Evolutionary conservation across 2,888 invertebrate genomes (phyloP), one percentile per base, ranked within the genome.

Genomic region (Drosophila mayaguana): DNA sequence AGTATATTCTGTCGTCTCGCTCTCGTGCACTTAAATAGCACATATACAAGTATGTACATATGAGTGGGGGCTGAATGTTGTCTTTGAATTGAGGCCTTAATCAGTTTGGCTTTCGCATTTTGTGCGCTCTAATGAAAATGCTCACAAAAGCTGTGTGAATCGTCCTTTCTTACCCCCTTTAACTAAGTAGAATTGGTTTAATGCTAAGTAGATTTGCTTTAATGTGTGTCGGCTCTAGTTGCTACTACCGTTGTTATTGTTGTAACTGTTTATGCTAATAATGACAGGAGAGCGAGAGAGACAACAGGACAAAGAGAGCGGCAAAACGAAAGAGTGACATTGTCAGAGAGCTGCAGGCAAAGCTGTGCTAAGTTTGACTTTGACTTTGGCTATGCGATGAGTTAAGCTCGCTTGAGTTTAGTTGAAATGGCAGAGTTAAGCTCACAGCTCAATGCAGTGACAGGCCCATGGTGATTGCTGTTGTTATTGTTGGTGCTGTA

Each of bases 41-140:
- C n/a, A 32, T 7, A 28, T 28, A 28, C 28, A 28, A 28, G 34
- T 18, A 40, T n/a, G 40, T 40, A 42, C 42, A 45, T 65, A 70
- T 68, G 68, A 69, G 73, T 76, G 43, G 20, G 45, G 22, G 14
- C 45, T 22, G 45, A 70, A 71, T 63, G 73, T 63, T 61, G 66
- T 63, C 80, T 74, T 67, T 78, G 72, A 83, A 87, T 81, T 84
- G 73, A 79, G 77, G 80, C 85, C 73, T 75, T 89, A 89, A 85
- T 85, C 84, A 87, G 84, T 87, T 83, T 87, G 84, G 88, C 81
- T 86, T 83, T 83, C 72, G 68, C 72, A 86, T 86, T 86, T 88
- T 88, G 80, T 82, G 59, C 42, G 63, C 70, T 56, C 54, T 78
- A 78, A 80, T 78, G 78, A 78, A 80, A 81, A 78, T 66, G 79